Percentiles rank a stretch among this genome's conserved stretches.
Evolutionary conservation across 2,797 vertebrate species (phyloP).

Genomic region (Enteromius fasciolatus): DNA sequence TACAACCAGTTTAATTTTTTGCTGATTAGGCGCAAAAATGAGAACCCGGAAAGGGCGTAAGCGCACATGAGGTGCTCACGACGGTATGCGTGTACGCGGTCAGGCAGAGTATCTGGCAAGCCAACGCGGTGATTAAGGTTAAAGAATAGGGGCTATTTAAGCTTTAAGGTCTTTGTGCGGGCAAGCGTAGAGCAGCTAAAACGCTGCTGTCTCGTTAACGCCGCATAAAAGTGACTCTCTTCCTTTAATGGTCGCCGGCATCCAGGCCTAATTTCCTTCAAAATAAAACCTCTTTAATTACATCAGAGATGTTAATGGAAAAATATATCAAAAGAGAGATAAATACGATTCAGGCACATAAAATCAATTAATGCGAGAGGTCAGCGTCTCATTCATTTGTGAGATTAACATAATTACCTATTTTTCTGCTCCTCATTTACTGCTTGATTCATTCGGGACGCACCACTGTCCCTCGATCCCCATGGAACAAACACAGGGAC

Average conservation of each 20-base stretch:
- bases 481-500: conserved; percentile 69
- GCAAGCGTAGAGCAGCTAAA: conserved; percentile 49
- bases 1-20: conserved; percentile 80
- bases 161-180: conserved; percentile 60
- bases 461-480: conserved; percentile 69
- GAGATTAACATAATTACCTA: conserved; percentile 83
- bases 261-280: conserved; percentile 65
- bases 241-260: conserved; percentile 55
- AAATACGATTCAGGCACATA: conserved; percentile 70
- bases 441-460: conserved; percentile 79
- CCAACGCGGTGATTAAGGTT: conserved; percentile 80
- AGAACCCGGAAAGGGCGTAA: conserved; percentile 76
- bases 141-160: conserved; percentile 61
- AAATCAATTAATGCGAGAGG: conserved; percentile 80
- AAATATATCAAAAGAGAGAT: conserved; percentile 71
- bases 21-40: conserved; percentile 84
- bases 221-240: conserved; percentile 55
- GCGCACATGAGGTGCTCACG: not conserved
- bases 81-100: conserved; percentile 62
- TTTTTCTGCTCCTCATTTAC: conserved; percentile 81
- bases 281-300: conserved; percentile 77
- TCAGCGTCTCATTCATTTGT: conserved; percentile 80
- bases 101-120: conserved; percentile 77
- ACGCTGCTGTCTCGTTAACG: conserved; percentile 55
- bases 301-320: conserved; percentile 71